phyloP scores from a whole-genome alignment of 2,888 invertebrate genomes.

The Clanis bilineata region DNA sequence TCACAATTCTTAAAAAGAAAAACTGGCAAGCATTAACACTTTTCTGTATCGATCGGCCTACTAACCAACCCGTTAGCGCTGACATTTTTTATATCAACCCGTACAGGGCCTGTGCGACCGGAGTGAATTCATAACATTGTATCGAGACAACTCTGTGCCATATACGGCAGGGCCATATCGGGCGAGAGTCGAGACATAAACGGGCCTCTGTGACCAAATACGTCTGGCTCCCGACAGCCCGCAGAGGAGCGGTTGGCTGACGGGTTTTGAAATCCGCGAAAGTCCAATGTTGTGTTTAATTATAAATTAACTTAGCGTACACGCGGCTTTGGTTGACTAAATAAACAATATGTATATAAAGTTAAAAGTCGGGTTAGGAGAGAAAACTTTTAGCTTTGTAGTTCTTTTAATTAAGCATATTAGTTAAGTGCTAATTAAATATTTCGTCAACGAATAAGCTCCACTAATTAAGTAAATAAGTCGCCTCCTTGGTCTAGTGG shows the following conservation, averaged over 20 bases:
- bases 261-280: conserved; percentile 43
- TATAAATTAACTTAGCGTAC: conserved; percentile 12
- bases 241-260: conserved; percentile 54
- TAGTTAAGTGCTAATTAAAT: no score
- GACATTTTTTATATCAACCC: conserved; percentile 13
- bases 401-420: no score
- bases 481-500: no score
- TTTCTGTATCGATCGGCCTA: not conserved
- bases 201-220: conserved; percentile 58
- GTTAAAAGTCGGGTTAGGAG: not conserved
- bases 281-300: conserved; percentile 3
- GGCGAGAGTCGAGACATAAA: conserved; percentile 48
- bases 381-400: no score
- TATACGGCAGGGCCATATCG: conserved; percentile 55
- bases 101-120: conserved; percentile 18
- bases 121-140: conserved; percentile 52
- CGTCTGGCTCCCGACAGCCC: conserved; percentile 44
- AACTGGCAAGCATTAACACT: not conserved
- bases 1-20: no score
- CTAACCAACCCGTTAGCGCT: not conserved
- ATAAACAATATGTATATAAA: not conserved
- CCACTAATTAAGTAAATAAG: no score
- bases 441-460: no score
- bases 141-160: conserved; percentile 42
- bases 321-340: conserved; percentile 14